phyloP scores from a whole-genome alignment of 2,113 vertebrate species.

The Psilopogon haemacephalus region DNA sequence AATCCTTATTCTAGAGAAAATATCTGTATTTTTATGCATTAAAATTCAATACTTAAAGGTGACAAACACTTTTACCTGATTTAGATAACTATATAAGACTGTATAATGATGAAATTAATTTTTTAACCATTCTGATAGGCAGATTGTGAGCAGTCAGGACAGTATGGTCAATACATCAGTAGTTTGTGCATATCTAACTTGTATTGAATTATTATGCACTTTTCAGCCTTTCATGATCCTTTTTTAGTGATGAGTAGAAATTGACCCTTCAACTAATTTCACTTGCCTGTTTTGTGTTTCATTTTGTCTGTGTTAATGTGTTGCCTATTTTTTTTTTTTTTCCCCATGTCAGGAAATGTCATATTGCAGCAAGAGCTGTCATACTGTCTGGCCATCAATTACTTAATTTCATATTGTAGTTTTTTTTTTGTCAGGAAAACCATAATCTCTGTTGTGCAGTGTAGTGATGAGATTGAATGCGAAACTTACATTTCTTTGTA shows the following conservation, averaged over 20 bases:
- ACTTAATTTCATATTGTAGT: not conserved
- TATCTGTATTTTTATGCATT: conserved; percentile 7
- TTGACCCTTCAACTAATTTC: not conserved
- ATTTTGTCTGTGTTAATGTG: not conserved
- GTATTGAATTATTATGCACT: not conserved
- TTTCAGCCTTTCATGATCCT: not conserved
- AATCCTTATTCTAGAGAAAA: conserved; percentile 13
- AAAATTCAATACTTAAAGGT: conserved; percentile 10
- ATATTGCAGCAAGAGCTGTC: not conserved
- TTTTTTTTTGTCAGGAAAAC: conserved; percentile 14
- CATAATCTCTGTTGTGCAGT: not conserved
- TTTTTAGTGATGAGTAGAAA: not conserved
- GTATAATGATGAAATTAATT: conserved; percentile 9
- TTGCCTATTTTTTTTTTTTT: not conserved
- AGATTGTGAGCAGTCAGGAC: not conserved
- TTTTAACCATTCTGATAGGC: not conserved
- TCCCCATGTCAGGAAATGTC: not conserved
- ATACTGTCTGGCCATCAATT: not conserved
- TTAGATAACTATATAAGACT: conserved; percentile 13
- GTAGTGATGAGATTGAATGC: not conserved
- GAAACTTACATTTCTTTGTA: conserved; percentile 43
- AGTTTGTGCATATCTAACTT: not conserved
- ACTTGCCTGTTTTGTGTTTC: not conserved
- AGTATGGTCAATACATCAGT: not conserved
- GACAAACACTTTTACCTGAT: conserved; percentile 38